Conservation (phyloP, 2,888 invertebrate species). For the Sesia bembeciformis region DNA sequence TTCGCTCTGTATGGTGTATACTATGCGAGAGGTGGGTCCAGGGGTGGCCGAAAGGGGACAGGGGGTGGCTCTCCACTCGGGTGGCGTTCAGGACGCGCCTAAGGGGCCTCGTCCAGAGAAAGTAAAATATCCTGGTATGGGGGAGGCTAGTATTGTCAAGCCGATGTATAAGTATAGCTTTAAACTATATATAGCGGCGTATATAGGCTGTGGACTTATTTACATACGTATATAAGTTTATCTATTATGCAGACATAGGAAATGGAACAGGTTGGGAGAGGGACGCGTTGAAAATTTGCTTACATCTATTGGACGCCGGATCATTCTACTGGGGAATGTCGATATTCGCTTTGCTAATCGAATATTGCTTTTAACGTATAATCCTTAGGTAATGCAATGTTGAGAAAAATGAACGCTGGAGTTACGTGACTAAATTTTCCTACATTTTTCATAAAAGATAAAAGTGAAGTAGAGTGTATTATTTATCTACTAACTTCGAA, state of each 20-base stretch:
- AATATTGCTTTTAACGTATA: not conserved
- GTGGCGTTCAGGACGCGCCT: conserved; percentile 52
- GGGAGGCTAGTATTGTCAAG: conserved; percentile 74
- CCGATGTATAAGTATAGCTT: conserved; percentile 69
- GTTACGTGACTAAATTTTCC: too few relatives aligned
- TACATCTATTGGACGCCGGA: conserved; percentile 21
- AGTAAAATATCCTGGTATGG: conserved; percentile 72
- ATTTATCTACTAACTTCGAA: too few relatives aligned
- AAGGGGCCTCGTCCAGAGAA: conserved; percentile 71
- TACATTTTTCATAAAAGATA: too few relatives aligned
- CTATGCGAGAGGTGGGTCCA: conserved; percentile 58
- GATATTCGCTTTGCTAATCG: not conserved
- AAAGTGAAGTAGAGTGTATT: too few relatives aligned
- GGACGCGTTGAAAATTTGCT: conserved; percentile 50
- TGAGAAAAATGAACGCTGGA: too few relatives aligned
- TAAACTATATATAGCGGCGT: conserved; percentile 68
- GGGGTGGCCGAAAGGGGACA: conserved; percentile 24
- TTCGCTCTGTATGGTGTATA: conserved; percentile 66
- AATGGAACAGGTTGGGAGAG: conserved; percentile 58
- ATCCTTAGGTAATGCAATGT: too few relatives aligned
- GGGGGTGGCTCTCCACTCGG: conserved; percentile 23
- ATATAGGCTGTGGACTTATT: conserved; percentile 60
- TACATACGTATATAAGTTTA: conserved; percentile 69
- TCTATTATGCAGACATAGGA: conserved; percentile 71
- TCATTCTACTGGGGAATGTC: not conserved